Percentiles rank a stretch among this genome's conserved stretches.
These are phyloP conservation scores for Trematomus loennbergii DNA, from an alignment of 2,113 vertebrate species.

Conservation along the genomic window DNA sequence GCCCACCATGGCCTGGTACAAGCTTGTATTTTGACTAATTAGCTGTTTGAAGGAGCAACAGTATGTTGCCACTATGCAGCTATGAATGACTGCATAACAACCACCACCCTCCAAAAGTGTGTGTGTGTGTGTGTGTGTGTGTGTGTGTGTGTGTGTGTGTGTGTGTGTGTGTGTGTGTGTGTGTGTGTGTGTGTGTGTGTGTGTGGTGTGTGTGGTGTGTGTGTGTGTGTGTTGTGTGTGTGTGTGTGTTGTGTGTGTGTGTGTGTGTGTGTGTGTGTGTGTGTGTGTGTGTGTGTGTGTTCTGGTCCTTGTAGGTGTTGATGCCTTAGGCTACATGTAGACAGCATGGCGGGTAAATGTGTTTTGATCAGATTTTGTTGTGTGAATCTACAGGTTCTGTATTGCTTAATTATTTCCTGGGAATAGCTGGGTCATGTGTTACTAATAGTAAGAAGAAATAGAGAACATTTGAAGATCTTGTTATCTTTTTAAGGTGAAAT, in stretches of 20 bases:
- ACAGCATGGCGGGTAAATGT: not conserved
- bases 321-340: not conserved
- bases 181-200: too few species aligned
- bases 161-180: too few species aligned
- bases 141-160: too few species aligned
- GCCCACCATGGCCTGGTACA: not conserved
- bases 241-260: not conserved
- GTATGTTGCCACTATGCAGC: not conserved
- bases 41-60: not conserved
- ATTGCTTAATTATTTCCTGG: not conserved
- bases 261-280: too few species aligned
- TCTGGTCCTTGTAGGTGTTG: not conserved
- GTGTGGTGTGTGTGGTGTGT: not conserved
- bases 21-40: conserved; percentile 27
- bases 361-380: not conserved
- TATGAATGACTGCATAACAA: conserved; percentile 2
- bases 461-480: not conserved
- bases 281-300: not conserved
- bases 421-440: not conserved
- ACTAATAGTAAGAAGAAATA: not conserved
- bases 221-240: too few species aligned
- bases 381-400: not conserved
- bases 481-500: not conserved
- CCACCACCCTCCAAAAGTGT: not conserved
- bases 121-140: too few species aligned